phyloP scores from a whole-genome alignment of 2,113 vertebrate genomes.

The Coptodon bakossiorum region DNA sequence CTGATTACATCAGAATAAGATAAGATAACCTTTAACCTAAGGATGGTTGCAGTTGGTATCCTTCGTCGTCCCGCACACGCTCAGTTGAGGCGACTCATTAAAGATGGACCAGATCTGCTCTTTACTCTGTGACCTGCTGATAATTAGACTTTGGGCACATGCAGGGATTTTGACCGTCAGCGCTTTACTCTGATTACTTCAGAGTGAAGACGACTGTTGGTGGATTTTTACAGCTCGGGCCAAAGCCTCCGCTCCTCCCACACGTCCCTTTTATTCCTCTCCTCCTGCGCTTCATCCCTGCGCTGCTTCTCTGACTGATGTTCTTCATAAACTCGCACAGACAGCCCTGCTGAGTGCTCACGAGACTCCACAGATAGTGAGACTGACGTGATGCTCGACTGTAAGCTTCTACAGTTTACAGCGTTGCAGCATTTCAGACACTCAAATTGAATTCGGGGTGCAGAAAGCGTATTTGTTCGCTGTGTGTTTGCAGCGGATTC shows the following conservation, averaged over 20 bases:
- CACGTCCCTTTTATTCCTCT: background rate
- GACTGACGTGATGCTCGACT: background rate
- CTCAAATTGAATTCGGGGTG: rapidly evolving
- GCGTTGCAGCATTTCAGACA: background rate
- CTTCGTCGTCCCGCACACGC: rapidly evolving
- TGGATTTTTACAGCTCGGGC: background rate
- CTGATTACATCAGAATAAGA: background rate
- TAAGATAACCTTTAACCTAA: too few relatives aligned
- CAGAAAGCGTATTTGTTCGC: rapidly evolving
- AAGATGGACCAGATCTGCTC: background rate
- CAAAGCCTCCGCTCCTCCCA: background rate
- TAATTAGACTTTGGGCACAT: background rate
- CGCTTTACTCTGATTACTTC: background rate
- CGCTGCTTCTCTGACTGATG: background rate
- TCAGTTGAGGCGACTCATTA: background rate
- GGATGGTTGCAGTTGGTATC: rapidly evolving
- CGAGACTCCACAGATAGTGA: background rate
- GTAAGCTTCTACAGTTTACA: background rate
- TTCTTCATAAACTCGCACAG: background rate
- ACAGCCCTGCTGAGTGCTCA: background rate
- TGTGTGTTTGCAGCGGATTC: background rate
- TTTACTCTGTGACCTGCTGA: background rate
- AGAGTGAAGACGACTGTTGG: background rate
- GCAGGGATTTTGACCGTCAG: rapidly evolving
- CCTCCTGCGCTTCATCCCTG: too few relatives aligned